Evolutionary conservation across 2,113 vertebrate species (phyloP), one percentile per base, ranked within the genome.

Genomic region (Redunca redunca): DNA sequence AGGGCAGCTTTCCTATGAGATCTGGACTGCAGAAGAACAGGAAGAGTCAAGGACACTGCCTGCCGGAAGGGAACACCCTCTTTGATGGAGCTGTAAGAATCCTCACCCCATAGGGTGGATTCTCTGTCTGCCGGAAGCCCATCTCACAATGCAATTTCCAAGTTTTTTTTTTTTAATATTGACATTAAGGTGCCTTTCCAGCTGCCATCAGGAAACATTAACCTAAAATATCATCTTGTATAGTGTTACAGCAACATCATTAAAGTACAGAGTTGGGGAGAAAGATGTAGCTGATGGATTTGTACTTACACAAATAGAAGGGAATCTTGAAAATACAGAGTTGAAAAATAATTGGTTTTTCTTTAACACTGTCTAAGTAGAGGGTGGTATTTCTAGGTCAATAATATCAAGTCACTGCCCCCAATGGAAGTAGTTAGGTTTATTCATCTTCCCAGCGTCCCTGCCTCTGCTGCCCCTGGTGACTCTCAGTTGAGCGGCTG

Each of bases 171-270:
- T 26, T 60, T 60, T 30, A 80, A 55, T 91, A 55, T 62, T 36
- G 86, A 93, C 90, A 40, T 67, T 64, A 78, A 91, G 81, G 28
- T 93, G 46, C 30, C 62, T 96, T 96, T 67, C 88, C 71, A 95
- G 77, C 53, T 43, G 26, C 77, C 40, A 77, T 50, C 36, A 86
- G 88, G 88, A 95, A 95, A 78, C 19, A 78, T 62, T 91, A 92
- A 92, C 53, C 77, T 88, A 78, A 97, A 97, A 93, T 93, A 91
- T 46, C 90, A 77, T 82, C 91, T 92, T 89, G 58, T 43, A 46
- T 58, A 11, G 4, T 33, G 17, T 88, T 93, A 43, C 90, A 96
- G 6, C 50, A 33, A 46, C n/a, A 28, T 71, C 60, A 52, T 62
- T 77, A 48, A 85, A 86, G 21, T 57, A 50, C 36, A 43, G 64